Percentiles rank a stretch among this genome's conserved stretches.
Evolutionary conservation across 2,797 vertebrate species (phyloP).

Genomic region (Pipistrellus kuhlii): DNA sequence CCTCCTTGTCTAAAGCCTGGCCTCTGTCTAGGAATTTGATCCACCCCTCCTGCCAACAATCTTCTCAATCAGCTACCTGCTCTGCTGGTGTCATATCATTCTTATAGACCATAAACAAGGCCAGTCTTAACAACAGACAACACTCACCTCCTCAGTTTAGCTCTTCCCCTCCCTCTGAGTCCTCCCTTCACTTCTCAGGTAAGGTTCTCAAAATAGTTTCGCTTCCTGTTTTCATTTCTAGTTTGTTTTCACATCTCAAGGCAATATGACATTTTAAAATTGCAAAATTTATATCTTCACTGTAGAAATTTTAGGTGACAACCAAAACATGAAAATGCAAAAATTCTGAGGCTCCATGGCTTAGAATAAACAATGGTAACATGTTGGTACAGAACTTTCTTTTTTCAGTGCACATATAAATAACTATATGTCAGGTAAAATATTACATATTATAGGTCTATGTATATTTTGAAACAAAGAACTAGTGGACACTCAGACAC

Average conservation of each 20-base stretch:
- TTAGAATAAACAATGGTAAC: background rate
- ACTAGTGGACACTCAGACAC: background rate
- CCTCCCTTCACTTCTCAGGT: background rate
- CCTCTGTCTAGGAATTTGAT: background rate
- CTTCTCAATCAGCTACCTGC: background rate
- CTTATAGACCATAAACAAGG: too few relatives aligned
- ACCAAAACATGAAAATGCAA: background rate
- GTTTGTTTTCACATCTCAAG: background rate
- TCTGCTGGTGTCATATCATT: background rate
- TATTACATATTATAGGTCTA: too few relatives aligned
- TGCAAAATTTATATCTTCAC: background rate
- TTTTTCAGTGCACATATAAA: background rate
- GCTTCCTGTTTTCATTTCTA: background rate
- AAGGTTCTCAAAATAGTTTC: background rate
- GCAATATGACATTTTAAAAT: background rate
- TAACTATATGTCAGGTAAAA: background rate
- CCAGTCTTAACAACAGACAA: background rate
- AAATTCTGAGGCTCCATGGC: background rate
- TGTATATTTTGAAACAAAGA: background rate
- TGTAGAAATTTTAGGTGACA: background rate
- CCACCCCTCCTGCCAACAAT: background rate
- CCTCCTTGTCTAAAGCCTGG: background rate
- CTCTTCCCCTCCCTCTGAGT: too few relatives aligned
- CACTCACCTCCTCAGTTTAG: background rate
- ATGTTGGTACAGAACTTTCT: background rate